Base-by-base conservation (phyloP, 2,888 invertebrate species). In the Galerucella calmariensis region DNA sequence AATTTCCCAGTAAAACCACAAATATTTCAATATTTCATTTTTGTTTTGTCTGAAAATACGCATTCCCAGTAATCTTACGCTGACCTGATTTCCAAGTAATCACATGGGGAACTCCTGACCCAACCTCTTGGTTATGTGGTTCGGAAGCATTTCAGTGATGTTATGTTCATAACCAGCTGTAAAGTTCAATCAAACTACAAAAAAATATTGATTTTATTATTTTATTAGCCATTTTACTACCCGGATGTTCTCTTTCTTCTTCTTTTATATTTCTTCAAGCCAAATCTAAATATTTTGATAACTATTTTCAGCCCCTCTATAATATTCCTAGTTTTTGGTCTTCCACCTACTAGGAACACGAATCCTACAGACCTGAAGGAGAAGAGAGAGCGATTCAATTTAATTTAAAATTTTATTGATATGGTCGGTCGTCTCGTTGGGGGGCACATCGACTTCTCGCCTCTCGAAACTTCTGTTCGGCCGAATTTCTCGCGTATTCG, bases 401-500 rank as follows among this genome's bases (percentile, higher is more conserved):
- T n/a, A 62, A 62, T 62, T 16, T 62, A 14, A 41, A 62, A 62
- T 62, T 62, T 62, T 41, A 62, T 62, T 62, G 62, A 62, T 62
- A 62, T 62, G 35, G 27, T 62, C 12, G 41, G n/a, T 14, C 35
- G 16, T 6, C 14, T 8, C 2, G 12, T n/a, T 16, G 56, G 35
- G 70, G n/a, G 48, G 51, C 59, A 46, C 61, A 46, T 48, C 51
- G 70, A 24, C 35, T 48, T 48, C 71, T 61, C 41, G 63, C 56
- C 56, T 71, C 56, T 71, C 65, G 63, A 56, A 56, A 65, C 63
- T 65, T 44, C 16, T 20, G 20, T 67, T 74, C 73, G 75, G 74
- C 77, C 75, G 77, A 77, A 77, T 77, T 75, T 75, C 77, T 69
- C 70, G 65, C 61, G 72, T 72, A 48, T n/a, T 65, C 69, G 44